Evolutionary conservation across 2,113 vertebrate species (phyloP), one percentile per base, ranked within the genome.

Genomic region (Etheostoma spectabile): DNA sequence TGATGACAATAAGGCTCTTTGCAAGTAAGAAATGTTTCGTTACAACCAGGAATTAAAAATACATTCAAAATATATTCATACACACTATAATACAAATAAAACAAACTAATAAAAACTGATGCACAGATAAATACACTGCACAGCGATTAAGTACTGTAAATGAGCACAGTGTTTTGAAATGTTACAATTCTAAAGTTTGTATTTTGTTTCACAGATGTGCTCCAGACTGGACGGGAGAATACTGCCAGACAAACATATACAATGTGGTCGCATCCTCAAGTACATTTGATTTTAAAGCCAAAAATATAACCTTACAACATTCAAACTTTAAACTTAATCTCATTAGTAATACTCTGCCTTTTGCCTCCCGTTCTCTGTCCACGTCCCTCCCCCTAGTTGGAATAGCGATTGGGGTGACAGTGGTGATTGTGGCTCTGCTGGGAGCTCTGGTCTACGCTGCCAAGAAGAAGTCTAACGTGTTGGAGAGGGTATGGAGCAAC

Each of bases 401-500:
- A 42, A 92, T 95, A 45, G 93, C 92, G 46, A 77, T 95, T 10
- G 94, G 92, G 3, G 94, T 95, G 65, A 94, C 93, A 0, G 4
- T 91, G 1, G 2, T 82, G 46, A 65, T 94, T 13, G 77, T 92
- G 72, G 42, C 57, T 22, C 67, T 95, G 52, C 79, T 95, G 38
- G 70, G n/a, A 3, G 84, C 66, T 61, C 74, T 95, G 71, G 88
- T 95, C 63, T 94, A 27, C 27, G 79, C n/a, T 57, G 82, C 77
- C 45, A 91, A 69, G 60, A 93, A 60, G 80, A 95, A 94, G 69
- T 19, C 92, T 8, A 87, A 84, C 51, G 16, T 94, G 35, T 21
- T 91, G 52, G 69, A 80, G 48, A 84, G 18, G 0, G 7, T 94
- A 15, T 18, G 60, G 33, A 74, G 66, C 60, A 89, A 21, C 52